A percentile compares a stretch with the other conserved stretches of the same genome.
These are phyloP conservation scores for Parnassius glacialis DNA, from an alignment of 2,888 invertebrate genomes.

Conservation along the genomic window DNA sequence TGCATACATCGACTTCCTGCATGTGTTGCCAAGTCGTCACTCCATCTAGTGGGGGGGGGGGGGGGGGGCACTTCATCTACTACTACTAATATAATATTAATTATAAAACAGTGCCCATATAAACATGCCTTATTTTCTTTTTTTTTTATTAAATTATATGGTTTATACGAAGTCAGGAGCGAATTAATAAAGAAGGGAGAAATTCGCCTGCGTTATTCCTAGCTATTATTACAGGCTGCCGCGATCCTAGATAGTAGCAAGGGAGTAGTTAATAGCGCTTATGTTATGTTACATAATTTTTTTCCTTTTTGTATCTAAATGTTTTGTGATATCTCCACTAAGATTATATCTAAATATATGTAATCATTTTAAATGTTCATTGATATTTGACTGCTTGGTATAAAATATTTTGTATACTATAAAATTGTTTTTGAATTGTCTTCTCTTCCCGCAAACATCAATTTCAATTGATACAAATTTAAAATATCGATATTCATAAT, in stretches of 20 bases:
- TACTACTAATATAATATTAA: no score
- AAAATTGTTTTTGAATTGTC: background rate
- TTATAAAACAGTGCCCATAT: no score
- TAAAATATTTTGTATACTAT: background rate
- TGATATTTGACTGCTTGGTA: background rate
- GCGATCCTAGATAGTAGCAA: background rate
- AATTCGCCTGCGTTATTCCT: background rate
- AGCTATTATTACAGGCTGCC: background rate
- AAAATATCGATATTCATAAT: no score
- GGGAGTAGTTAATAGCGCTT: background rate
- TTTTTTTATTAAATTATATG: no score
- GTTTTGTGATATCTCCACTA: conserved; percentile 12
- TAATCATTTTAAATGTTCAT: conserved; percentile 8
- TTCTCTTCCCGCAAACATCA: no score
- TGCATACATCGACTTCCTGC: no score
- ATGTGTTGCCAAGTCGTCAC: no score
- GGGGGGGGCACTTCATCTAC: no score
- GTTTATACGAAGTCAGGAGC: no score
- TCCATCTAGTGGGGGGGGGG: no score
- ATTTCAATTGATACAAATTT: no score
- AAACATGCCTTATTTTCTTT: no score
- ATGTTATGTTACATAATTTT: conserved; percentile 1
- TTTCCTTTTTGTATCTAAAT: background rate
- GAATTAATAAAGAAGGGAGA: background rate
- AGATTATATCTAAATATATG: background rate